A percentile compares a stretch with the other conserved stretches of the same genome.
These are phyloP conservation scores for Artibeus lituratus DNA, from an alignment of 2,797 vertebrate genomes.

Conservation along the genomic window DNA sequence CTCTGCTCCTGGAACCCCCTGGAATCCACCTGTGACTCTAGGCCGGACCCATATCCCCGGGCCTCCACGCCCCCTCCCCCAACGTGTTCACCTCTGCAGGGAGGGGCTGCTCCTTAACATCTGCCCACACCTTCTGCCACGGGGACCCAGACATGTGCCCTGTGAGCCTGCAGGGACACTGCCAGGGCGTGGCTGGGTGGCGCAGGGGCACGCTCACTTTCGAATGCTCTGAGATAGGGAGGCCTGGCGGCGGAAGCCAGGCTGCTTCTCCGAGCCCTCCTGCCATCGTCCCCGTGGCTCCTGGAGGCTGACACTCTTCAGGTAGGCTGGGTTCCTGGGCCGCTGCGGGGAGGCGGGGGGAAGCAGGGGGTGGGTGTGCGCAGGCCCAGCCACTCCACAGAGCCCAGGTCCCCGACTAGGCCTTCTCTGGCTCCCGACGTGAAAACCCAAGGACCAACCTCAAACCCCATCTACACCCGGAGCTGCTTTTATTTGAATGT, in stretches of 20 bases:
- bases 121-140: background rate
- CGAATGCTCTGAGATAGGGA: conserved; percentile 96
- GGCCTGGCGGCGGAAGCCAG: conserved; percentile 87
- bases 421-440: fast-evolving
- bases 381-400: fast-evolving
- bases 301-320: conserved; percentile 88
- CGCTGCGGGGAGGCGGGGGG: conserved; percentile 77
- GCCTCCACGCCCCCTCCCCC: background rate
- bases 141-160: background rate
- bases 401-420: fast-evolving
- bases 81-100: background rate
- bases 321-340: conserved; percentile 82
- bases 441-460: background rate
- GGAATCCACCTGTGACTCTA: background rate
- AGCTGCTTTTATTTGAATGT: background rate
- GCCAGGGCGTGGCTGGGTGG: fast-evolving
- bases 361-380: background rate
- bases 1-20: background rate
- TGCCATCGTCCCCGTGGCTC: conserved; percentile 78
- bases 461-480: fast-evolving
- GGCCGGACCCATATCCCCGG: fast-evolving
- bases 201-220: conserved; percentile 81
- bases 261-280: conserved; percentile 71
- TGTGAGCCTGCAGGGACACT: fast-evolving
- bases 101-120: background rate